Evolutionary conservation across 1,140 invertebrate genomes (phyloP).

Genomic region (Aphelenchoides fujianensis): DNA sequence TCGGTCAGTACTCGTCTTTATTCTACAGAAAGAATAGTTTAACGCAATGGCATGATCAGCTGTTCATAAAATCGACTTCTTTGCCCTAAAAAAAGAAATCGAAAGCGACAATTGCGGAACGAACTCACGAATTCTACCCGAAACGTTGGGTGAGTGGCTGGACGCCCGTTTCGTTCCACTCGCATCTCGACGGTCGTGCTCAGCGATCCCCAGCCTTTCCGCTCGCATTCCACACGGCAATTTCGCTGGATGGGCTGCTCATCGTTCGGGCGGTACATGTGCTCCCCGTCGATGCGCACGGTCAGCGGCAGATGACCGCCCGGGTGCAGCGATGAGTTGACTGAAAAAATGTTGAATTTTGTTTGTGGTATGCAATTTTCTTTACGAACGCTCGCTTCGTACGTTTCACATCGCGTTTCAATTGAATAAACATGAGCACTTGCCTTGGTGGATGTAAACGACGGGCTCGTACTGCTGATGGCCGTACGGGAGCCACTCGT

Average conservation of each 20-base stretch:
- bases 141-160: background rate
- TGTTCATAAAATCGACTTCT: background rate
- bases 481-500: background rate
- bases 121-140: constrained; percentile 1
- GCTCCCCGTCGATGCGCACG: too few relatives aligned
- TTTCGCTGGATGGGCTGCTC: background rate
- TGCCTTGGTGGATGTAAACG: background rate
- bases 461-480: background rate
- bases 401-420: too few relatives aligned
- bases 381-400: too few relatives aligned
- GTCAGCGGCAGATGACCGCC: background rate
- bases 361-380: too few relatives aligned
- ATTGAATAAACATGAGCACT: too few relatives aligned
- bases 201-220: background rate
- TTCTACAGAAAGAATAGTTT: background rate
- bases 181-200: background rate
- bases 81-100: background rate
- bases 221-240: background rate
- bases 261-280: too few relatives aligned
- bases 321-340: background rate
- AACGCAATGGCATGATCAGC: background rate
- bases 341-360: constrained; percentile 3
- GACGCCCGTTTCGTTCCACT: background rate
- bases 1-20: too few relatives aligned
- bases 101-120: too few relatives aligned